phyloP scores from a whole-genome alignment of 2,113 vertebrate genomes.

The Tragelaphus strepsiceros region DNA sequence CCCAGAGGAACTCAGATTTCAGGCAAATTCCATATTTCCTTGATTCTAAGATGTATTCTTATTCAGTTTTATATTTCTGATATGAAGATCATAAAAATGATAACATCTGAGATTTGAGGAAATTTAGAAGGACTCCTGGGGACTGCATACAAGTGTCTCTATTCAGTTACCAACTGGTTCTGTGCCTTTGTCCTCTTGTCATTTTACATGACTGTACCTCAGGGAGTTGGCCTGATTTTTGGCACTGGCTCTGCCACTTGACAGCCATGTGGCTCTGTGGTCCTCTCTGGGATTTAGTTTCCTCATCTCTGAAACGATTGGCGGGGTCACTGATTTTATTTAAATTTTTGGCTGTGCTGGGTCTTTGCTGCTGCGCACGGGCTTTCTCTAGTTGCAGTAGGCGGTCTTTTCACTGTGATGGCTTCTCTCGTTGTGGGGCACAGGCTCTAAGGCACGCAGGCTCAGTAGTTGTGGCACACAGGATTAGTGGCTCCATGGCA shows the following conservation, averaged over 20 bases:
- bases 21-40: slow-evolving; percentile 23
- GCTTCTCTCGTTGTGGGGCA: not conserved
- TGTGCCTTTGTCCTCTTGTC: not conserved
- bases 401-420: not conserved
- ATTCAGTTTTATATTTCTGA: not conserved
- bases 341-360: not conserved
- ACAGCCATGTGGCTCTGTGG: not conserved
- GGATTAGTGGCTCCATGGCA: not conserved
- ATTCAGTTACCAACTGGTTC: not conserved
- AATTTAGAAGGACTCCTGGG: not conserved
- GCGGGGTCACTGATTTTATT: not conserved
- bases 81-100: not conserved
- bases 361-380: not conserved
- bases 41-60: not conserved
- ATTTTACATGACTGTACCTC: not conserved
- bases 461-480: not conserved
- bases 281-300: not conserved
- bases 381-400: not conserved
- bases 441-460: not conserved
- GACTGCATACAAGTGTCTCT: not conserved
- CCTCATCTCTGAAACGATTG: not conserved
- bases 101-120: not conserved
- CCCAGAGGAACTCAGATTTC: slow-evolving; percentile 32
- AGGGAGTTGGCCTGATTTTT: not conserved
- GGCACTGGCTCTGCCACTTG: not conserved